Evolutionary conservation across 2,888 invertebrate genomes (phyloP).

Genomic region (Amphiduros pacificus): DNA sequence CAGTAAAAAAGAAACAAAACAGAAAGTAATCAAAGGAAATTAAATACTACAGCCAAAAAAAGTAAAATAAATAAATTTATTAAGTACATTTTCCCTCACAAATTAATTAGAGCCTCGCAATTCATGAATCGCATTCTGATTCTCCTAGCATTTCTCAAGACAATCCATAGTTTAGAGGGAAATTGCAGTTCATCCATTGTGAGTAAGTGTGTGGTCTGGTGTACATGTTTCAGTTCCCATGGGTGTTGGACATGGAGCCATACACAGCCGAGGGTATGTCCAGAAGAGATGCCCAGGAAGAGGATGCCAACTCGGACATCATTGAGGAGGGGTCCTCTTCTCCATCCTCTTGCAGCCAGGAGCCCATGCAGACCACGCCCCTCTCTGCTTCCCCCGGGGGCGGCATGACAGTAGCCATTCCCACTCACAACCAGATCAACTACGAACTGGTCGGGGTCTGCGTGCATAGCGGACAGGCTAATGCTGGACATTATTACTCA

Average conservation of each 20-base stretch:
- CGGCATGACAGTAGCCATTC: slow-evolving; percentile 26
- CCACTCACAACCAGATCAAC: slow-evolving; percentile 45
- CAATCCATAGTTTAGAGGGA: too few relatives aligned
- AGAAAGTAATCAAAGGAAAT: neutral
- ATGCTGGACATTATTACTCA: slow-evolving; percentile 65
- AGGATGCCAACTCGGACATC: neutral
- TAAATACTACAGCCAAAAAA: too few relatives aligned
- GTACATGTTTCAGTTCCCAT: slow-evolving; percentile 61
- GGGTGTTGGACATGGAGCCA: slow-evolving; percentile 63
- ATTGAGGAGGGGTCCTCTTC: neutral
- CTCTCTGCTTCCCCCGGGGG: neutral
- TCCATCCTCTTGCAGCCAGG: neutral
- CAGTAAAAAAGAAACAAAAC: too few relatives aligned
- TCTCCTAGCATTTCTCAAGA: too few relatives aligned
- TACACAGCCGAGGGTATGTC: slow-evolving; percentile 62
- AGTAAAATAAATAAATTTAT: too few relatives aligned
- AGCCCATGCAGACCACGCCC: too few relatives aligned
- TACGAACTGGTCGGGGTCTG: slow-evolving; percentile 64
- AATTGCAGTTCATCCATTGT: neutral
- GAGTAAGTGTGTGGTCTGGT: neutral
- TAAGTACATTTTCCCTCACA: too few relatives aligned
- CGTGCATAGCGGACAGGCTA: slow-evolving; percentile 65
- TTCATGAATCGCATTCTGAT: too few relatives aligned
- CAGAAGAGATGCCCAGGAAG: slow-evolving; percentile 30
- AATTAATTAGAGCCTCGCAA: too few relatives aligned